Evolutionary conservation across 2,797 vertebrate genomes (phyloP), one percentile per base, ranked within the genome.

Genomic region (Acropternis orthonyx): DNA sequence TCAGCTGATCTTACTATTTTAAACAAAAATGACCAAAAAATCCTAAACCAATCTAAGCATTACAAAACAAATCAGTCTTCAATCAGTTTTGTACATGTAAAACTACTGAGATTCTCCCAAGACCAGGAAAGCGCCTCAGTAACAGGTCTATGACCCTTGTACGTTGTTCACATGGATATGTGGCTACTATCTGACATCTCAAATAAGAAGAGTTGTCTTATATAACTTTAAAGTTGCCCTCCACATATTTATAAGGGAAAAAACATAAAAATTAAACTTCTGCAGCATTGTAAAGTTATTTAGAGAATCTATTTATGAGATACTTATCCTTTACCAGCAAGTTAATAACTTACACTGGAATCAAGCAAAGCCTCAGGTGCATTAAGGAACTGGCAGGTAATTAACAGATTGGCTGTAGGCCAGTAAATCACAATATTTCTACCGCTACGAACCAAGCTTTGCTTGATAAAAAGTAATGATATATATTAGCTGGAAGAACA

Each of bases 381-480:
- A 89, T 91, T 85, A 88, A 91, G 74, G 77, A 93, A 89, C 86
- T 54, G 80, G 56, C 41, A 75, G 49, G 52, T 88, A 96, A 97
- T 97, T 96, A 96, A 91, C 77, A 72, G 81, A 90, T 79, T 89
- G 95, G 89, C 94, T 83, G 34, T 72, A 94, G 36, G 86, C 86
- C 95, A 95, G 71, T 85, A 92, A 87, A 91, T 95, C 46, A 61
- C 62, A 95, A 62, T 88, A 79, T 62, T 93, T 91, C 76, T 71
- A 86, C 32, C 69, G 46, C 59, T 74, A 73, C 37, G 73, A 87
- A 76, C 36, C 34, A 93, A 95, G 62, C 21, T 52, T 74, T 65
- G 52, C 52, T 84, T 91, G 74, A 91, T 68, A 91, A 83, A 79
- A 94, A 48, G 49, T 72, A 93, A 95, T 85, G n/a, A 94, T 72